Percentiles rank a stretch among this genome's conserved stretches.
Evolutionary conservation across 2,888 invertebrate species (phyloP).

Genomic region (Leptopilina syphax): DNA sequence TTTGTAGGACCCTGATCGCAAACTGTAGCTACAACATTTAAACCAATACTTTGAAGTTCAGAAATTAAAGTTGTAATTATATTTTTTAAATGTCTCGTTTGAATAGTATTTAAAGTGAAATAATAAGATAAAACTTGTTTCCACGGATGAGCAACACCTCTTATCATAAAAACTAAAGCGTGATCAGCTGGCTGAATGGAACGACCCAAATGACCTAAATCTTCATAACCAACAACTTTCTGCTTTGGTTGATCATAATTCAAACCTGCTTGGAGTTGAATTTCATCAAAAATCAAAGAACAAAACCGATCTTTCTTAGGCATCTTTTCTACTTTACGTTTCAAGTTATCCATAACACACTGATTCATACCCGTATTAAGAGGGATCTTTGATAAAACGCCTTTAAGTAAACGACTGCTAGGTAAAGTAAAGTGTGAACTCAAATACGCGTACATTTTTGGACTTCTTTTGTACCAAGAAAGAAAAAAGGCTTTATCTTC

Average conservation of each 20-base stretch:
- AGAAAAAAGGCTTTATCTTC: conserved; percentile 5
- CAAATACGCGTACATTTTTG: conserved; percentile 14
- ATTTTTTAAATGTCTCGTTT: neutral
- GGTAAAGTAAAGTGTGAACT: conserved; percentile 3
- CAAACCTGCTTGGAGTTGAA: neutral
- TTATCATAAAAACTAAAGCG: conserved; percentile 57
- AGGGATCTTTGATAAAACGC: neutral
- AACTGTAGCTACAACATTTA: conserved; percentile 50
- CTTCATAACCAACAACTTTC: conserved; percentile 55
- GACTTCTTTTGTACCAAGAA: conserved; percentile 2
- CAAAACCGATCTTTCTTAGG: neutral
- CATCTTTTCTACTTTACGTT: conserved; percentile 16
- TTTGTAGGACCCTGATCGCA: conserved; percentile 57
- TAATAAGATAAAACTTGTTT: conserved; percentile 57
- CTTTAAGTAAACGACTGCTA: neutral
- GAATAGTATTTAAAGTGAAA: conserved; percentile 40
- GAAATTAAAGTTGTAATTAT: neutral
- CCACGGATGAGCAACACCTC: conserved; percentile 53
- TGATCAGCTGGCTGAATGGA: conserved; percentile 52
- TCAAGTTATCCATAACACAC: conserved; percentile 19
- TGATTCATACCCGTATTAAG: neutral
- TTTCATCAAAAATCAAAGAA: conserved; percentile 5
- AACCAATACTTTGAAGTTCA: conserved; percentile 32
- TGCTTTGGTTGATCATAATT: conserved; percentile 1
- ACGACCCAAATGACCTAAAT: conserved; percentile 54